Percentiles rank a stretch among this genome's conserved stretches.
These are phyloP conservation scores for Desmodus rotundus DNA, from an alignment of 2,113 vertebrate species.

Conservation along the genomic window DNA sequence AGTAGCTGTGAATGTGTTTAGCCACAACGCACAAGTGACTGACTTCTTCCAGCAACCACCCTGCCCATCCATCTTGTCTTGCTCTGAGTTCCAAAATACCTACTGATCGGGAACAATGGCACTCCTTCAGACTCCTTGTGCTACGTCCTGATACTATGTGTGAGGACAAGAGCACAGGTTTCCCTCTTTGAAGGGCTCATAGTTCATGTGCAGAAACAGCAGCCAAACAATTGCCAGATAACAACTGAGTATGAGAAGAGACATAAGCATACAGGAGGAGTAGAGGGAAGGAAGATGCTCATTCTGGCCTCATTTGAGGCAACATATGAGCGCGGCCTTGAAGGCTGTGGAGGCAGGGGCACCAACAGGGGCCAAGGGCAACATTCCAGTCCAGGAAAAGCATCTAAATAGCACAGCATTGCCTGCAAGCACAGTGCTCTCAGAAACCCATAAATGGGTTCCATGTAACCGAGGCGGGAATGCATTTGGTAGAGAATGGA, in stretches of 20 bases:
- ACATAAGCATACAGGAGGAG: neutral
- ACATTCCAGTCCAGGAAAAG: neutral
- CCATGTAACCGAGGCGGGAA: neutral
- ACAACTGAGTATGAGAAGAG: neutral
- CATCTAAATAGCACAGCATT: neutral
- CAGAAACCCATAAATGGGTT: neutral
- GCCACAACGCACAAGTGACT: neutral
- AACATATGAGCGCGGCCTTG: neutral
- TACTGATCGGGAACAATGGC: neutral
- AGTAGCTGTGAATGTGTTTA: neutral
- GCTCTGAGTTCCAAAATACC: neutral
- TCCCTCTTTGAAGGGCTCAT: neutral
- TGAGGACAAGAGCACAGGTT: neutral
- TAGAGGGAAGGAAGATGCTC: neutral
- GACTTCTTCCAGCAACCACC: neutral
- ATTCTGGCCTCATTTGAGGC: neutral
- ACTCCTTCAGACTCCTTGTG: neutral
- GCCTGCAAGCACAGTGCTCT: neutral
- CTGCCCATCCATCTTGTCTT: neutral
- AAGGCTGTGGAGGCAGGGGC: neutral
- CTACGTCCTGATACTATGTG: neutral
- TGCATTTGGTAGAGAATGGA: neutral
- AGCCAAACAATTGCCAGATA: neutral
- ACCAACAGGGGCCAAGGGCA: neutral
- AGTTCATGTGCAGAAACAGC: neutral